Percentiles rank a stretch among this genome's conserved stretches.
Conservation (phyloP, 2,888 invertebrate genomes). For the Drosophila kanekoi region DNA sequence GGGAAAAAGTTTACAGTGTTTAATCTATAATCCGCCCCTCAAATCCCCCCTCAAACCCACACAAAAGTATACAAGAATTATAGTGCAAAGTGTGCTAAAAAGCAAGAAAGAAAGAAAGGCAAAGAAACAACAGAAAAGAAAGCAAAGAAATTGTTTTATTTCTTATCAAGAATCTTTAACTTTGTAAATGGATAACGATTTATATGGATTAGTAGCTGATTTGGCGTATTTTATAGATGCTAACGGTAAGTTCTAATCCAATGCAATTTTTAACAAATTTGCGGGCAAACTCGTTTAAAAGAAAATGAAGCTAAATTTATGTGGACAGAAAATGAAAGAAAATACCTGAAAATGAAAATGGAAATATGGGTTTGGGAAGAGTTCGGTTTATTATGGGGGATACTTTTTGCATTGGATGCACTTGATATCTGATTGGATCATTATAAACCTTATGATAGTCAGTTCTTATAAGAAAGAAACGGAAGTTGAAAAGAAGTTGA, state of each 20-base stretch:
- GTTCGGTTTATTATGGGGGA: too few relatives aligned
- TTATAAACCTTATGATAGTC: too few relatives aligned
- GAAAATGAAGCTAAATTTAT: neutral
- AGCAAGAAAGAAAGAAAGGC: slow-evolving; percentile 10
- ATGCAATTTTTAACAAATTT: neutral
- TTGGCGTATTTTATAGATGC: slow-evolving; percentile 65
- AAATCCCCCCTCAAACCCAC: too few relatives aligned
- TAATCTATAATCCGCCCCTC: neutral
- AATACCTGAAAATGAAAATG: neutral
- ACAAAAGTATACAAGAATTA: slow-evolving; percentile 1
- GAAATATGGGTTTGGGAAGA: neutral
- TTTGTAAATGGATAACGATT: slow-evolving; percentile 64
- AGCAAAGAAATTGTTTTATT: slow-evolving; percentile 8
- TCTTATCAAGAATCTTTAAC: slow-evolving; percentile 16
- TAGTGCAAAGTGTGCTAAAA: slow-evolving; percentile 12
- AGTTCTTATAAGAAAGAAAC: too few relatives aligned
- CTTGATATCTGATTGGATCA: neutral
- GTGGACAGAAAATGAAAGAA: neutral
- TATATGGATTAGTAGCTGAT: slow-evolving; percentile 76
- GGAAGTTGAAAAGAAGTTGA: too few relatives aligned
- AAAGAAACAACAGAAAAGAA: neutral
- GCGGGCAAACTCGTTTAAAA: slow-evolving; percentile 49
- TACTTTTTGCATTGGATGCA: neutral
- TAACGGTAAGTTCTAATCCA: slow-evolving; percentile 58
- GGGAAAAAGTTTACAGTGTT: slow-evolving; percentile 28